Evolutionary conservation across 2,888 invertebrate species (phyloP), one percentile per base, ranked within the genome.

Genomic region (Therioaphis trifolii): DNA sequence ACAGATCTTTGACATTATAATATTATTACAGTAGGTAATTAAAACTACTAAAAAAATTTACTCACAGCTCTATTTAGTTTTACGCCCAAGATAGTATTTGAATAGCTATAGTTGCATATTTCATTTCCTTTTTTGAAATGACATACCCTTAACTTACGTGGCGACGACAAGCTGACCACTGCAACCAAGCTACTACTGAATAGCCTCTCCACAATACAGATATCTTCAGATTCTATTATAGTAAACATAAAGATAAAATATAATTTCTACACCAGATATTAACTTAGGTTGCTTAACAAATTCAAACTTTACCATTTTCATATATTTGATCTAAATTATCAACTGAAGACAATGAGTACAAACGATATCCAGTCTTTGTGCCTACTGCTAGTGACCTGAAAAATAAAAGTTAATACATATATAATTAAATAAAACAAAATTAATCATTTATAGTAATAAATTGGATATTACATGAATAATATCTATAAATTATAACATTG

Each of bases 101-200:
- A 95, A 86, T 94, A 95, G 88, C 95, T 95, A 76, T 98, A 98
- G 90, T 97, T 97, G 90, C 98, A 98, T 88, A 99, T 99, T 91
- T 98, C 98, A 84, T 96, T 96, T 86, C 97, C 96, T 89, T 96
- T 97, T 89, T 96, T 97, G 90, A 97, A 98, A 90, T 99, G 99
- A 90, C 97, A 98, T 85, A 99, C 96, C 91, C 96, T 95, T 88
- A 97, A 92, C 88, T 92, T 95, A 88, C 99, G 92, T 86, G 98
- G 98, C 85, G 97, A 94, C 86, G 95, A 92, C 87, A 96, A 91
- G 86, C 96, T 95, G 86, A 99, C 99, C 87, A 98, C 93, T 85
- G 98, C 98, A 88, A 99, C 96, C 87, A 99, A 91, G 87, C 97
- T 97, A 89, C 98, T 98, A 90, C 96, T 96, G 90, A 99, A 99